phyloP scores from a whole-genome alignment of 2,888 invertebrate species.

The Steinernema scapterisci region DNA sequence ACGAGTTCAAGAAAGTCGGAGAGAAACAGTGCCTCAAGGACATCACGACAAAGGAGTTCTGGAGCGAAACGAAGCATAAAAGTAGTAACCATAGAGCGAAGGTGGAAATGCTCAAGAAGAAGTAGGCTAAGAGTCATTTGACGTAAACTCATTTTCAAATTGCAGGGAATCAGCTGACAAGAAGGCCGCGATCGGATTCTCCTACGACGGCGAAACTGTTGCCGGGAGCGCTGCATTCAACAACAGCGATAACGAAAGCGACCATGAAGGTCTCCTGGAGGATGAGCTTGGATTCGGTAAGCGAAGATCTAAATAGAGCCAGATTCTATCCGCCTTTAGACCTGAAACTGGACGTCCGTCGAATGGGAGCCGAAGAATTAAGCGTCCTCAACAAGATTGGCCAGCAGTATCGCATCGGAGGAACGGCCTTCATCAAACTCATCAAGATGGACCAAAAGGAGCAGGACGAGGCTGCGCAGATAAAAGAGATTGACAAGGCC shows the following conservation, averaged over 20 bases:
- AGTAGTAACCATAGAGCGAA: conserved; percentile 28
- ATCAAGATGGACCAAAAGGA: conserved; percentile 58
- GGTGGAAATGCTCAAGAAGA: conserved; percentile 39
- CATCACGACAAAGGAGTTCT: conserved; percentile 28
- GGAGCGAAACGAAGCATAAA: conserved; percentile 6
- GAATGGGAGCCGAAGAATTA: conserved; percentile 37
- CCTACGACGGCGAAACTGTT: conserved; percentile 55
- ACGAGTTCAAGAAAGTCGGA: conserved; percentile 41
- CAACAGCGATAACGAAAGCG: conserved; percentile 27
- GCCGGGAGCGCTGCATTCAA: not conserved
- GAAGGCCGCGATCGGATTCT: conserved; percentile 62
- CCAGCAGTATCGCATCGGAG: conserved; percentile 48
- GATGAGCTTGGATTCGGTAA: conserved; percentile 35
- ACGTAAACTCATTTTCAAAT: too few species aligned
- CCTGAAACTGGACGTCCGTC: conserved; percentile 51
- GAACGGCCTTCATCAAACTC: conserved; percentile 41
- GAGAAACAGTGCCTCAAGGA: conserved; percentile 29
- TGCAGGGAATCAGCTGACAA: conserved; percentile 54
- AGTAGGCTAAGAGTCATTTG: too few species aligned
- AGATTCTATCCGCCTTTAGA: conserved; percentile 39
- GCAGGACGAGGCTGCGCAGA: conserved; percentile 51
- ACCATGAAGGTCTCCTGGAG: conserved; percentile 22
- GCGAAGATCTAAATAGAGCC: conserved; percentile 29
- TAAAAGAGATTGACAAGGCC: conserved; percentile 63
- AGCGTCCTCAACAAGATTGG: conserved; percentile 53